Percentiles rank a stretch among this genome's conserved stretches.
These are phyloP conservation scores for Operophtera brumata DNA, from an alignment of 2,888 invertebrate species.

Conservation along the genomic window DNA sequence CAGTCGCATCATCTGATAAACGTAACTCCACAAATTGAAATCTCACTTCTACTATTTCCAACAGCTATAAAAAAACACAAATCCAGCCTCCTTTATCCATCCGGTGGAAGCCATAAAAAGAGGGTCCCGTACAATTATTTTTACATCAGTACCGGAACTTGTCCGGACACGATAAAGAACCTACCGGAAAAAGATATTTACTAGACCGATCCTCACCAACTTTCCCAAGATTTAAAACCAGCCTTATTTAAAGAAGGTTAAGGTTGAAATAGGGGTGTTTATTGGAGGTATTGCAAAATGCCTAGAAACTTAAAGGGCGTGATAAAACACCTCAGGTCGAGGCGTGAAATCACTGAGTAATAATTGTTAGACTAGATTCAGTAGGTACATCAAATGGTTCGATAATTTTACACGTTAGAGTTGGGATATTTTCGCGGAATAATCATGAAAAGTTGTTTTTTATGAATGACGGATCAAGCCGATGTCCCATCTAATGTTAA, in stretches of 20 bases:
- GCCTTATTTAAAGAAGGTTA: conserved; percentile 26
- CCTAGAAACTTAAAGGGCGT: conserved; percentile 47
- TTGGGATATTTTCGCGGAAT: not conserved
- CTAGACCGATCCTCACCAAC: conserved; percentile 36
- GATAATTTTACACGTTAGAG: conserved; percentile 20
- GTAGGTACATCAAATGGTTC: conserved; percentile 35
- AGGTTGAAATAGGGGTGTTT: conserved; percentile 1
- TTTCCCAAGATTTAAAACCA: not conserved
- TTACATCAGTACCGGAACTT: conserved; percentile 61
- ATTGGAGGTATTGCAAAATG: conserved; percentile 8
- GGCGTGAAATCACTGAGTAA: conserved; percentile 65
- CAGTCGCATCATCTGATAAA: no score
- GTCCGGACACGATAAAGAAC: conserved; percentile 60
- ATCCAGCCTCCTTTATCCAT: conserved; percentile 45
- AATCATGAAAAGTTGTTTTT: not conserved
- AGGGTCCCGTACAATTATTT: conserved; percentile 58
- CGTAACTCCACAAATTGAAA: not conserved
- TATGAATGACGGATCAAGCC: no score
- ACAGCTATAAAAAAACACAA: conserved; percentile 43
- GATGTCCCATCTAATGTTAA: no score
- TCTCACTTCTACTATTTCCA: conserved; percentile 39
- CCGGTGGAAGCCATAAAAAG: conserved; percentile 46
- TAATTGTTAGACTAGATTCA: conserved; percentile 63
- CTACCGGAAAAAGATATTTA: conserved; percentile 59
- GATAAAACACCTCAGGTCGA: conserved; percentile 62